Evolutionary conservation across 2,888 invertebrate genomes (phyloP), one percentile per base, ranked within the genome.

Genomic region (Rugalucina vietnamica): DNA sequence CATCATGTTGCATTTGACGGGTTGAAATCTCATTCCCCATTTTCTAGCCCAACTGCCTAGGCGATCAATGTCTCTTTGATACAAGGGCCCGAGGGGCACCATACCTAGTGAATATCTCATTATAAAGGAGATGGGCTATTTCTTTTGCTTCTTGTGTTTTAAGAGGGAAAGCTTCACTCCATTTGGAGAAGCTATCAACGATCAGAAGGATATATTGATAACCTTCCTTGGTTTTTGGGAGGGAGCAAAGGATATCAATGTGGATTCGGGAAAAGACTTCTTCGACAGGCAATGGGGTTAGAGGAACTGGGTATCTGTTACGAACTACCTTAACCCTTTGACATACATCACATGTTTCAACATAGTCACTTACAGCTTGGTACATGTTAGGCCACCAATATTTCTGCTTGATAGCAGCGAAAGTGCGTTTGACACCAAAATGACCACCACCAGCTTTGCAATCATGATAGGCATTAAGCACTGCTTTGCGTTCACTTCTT

Each of bases 101-200:
- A 10, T 27, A 69, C 18, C 69, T 32, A 5, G 69, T 69, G 21
- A 69, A 69, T 12, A 69, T 27, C 29, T 36, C 69, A 4, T 29
- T 74, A n/a, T 73, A 69, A 10, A 69, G n/a, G 36, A 36, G 12
- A 27, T 34, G 18, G 21, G 69, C 69, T 5, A 69, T 29, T n/a
- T 69, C 83, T 54, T 57, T 76, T 70, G 84, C 84, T 18, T 54
- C 73, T 60, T 84, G 81, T 1, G 86, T 81, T 32, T 60, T 69
- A 54, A 84, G 27, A 1, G 86, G 81, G 81, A 86, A 86, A 10
- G 60, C 74, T n/a, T 85, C 85, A 37, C 32, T 29, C 79, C 82
- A 85, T 32, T 76, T 39, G 0, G 79, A 72, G 43, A 77, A 86
- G n/a, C 70, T 72, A 49, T 84, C 82, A 24, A 80, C 82, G n/a